phyloP scores from a whole-genome alignment of 2,797 vertebrate genomes.

The Parotocinclus haroldoi region DNA sequence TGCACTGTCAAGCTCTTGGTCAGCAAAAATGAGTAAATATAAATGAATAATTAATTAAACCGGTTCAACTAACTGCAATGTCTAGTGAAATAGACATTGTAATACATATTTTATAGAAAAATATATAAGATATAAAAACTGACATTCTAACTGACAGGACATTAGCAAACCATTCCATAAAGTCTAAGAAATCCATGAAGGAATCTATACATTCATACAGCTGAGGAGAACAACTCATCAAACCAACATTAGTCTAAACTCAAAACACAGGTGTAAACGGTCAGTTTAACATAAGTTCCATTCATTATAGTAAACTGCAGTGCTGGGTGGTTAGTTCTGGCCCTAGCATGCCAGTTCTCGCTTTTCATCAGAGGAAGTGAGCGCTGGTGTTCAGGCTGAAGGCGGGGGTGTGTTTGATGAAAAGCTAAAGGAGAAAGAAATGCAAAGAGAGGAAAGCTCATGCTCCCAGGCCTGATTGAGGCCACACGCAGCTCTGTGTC shows the following conservation, averaged over 20 bases:
- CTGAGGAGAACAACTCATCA: conserved; percentile 32
- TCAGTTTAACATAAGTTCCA: conserved; percentile 57
- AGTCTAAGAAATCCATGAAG: conserved; percentile 38
- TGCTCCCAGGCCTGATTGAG: conserved; percentile 5
- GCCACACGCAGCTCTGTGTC: conserved; percentile 20
- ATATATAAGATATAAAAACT: too few species aligned
- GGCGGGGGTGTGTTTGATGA: conserved; percentile 62
- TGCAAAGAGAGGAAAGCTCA: conserved; percentile 30
- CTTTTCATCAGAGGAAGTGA: conserved; percentile 77
- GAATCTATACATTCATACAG: conserved; percentile 33
- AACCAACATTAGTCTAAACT: conserved; percentile 35
- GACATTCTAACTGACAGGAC: too few species aligned
- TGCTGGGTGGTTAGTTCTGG: conserved; percentile 54
- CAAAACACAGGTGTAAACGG: conserved; percentile 42
- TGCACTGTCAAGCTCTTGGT: too few species aligned
- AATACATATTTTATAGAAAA: too few species aligned
- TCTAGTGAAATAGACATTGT: too few species aligned
- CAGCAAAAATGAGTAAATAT: too few species aligned
- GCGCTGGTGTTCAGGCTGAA: conserved; percentile 57
- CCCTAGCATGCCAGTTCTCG: conserved; percentile 47
- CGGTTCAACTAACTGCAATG: too few species aligned
- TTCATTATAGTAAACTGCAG: conserved; percentile 57
- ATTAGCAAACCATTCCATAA: background rate
- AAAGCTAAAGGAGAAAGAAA: conserved; percentile 56
- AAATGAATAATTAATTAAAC: too few species aligned